phyloP scores from a whole-genome alignment of 2,797 vertebrate genomes.

The Chelon auratus region DNA sequence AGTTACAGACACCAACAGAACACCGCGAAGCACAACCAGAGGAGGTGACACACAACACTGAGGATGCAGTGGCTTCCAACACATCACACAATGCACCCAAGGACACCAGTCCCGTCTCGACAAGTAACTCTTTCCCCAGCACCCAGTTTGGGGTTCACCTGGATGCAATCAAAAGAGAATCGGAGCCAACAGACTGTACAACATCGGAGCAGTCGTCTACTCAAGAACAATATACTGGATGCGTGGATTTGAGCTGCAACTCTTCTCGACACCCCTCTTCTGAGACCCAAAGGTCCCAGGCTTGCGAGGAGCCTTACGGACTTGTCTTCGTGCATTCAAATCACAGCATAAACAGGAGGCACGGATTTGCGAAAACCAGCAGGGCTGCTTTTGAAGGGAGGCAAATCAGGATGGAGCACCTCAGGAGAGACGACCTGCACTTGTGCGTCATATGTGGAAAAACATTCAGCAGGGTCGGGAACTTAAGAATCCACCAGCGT shows the following conservation, averaged over 20 bases:
- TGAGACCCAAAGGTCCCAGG: slow-evolving; percentile 20
- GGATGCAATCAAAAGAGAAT: slow-evolving; percentile 68
- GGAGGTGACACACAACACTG: slow-evolving; percentile 8
- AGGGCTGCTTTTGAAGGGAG: slow-evolving; percentile 39
- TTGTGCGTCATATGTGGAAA: slow-evolving; percentile 75
- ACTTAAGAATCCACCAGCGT: slow-evolving; percentile 79
- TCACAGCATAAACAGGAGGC: slow-evolving; percentile 39
- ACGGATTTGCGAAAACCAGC: slow-evolving; percentile 48
- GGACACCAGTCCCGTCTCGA: slow-evolving; percentile 2
- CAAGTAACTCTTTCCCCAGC: slow-evolving; percentile 27
- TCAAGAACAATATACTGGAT: slow-evolving; percentile 37
- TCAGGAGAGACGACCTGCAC: slow-evolving; percentile 57
- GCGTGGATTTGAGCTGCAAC: slow-evolving; percentile 67
- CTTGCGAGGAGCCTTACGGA: slow-evolving; percentile 32
- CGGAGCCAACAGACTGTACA: slow-evolving; percentile 41
- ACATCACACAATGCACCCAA: slow-evolving; percentile 12
- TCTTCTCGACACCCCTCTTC: slow-evolving; percentile 42
- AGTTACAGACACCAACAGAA: slow-evolving; percentile 24
- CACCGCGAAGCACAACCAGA: slow-evolving; percentile 26
- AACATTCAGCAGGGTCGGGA: slow-evolving; percentile 72
- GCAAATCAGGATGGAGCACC: slow-evolving; percentile 50
- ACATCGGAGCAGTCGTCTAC: slow-evolving; percentile 18
- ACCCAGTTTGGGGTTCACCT: slow-evolving; percentile 24
- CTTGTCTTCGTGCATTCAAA: slow-evolving; percentile 52
- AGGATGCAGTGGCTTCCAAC: slow-evolving; percentile 24